phyloP scores from a whole-genome alignment of 1,140 invertebrate species.

The Zaprionus kolodkinae region DNA sequence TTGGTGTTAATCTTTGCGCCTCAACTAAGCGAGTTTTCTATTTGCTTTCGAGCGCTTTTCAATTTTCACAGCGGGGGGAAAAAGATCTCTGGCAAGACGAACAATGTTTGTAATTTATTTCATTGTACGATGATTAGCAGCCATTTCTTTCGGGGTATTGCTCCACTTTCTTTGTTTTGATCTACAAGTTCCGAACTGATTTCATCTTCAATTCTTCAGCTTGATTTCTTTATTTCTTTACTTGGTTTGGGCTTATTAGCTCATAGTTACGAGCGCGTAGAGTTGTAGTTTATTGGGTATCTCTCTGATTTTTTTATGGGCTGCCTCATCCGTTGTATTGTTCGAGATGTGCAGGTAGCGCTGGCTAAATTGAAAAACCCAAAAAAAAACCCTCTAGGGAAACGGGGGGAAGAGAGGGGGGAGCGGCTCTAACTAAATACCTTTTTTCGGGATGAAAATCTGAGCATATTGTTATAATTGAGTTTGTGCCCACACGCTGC shows the following conservation, averaged over 20 bases:
- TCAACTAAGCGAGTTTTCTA: slow-evolving; percentile 57
- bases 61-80: slow-evolving; percentile 75
- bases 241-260: slow-evolving; percentile 62
- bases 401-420: neutral
- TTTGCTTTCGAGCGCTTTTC: slow-evolving; percentile 79
- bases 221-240: neutral
- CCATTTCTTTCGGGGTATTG: slow-evolving; percentile 62
- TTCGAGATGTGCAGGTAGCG: slow-evolving; percentile 47
- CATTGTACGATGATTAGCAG: slow-evolving; percentile 82
- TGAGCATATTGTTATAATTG: slow-evolving; percentile 84
- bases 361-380: slow-evolving; percentile 62
- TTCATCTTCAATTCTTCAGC: neutral
- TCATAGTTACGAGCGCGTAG: slow-evolving; percentile 71
- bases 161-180: slow-evolving; percentile 71
- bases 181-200: neutral
- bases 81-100: slow-evolving; percentile 36
- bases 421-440: slow-evolving; percentile 9
- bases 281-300: slow-evolving; percentile 65
- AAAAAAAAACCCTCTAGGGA: slow-evolving; percentile 24
- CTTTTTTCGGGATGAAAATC: slow-evolving; percentile 58
- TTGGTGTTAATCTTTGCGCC: slow-evolving; percentile 66
- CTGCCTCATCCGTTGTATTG: slow-evolving; percentile 56
- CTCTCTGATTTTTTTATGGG: slow-evolving; percentile 28
- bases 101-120: slow-evolving; percentile 83
- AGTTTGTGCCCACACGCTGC: slow-evolving; percentile 71